These are phyloP conservation scores for Rhinogobio ventralis DNA, from an alignment of 2,797 vertebrate genomes.

Conservation along the genomic window DNA sequence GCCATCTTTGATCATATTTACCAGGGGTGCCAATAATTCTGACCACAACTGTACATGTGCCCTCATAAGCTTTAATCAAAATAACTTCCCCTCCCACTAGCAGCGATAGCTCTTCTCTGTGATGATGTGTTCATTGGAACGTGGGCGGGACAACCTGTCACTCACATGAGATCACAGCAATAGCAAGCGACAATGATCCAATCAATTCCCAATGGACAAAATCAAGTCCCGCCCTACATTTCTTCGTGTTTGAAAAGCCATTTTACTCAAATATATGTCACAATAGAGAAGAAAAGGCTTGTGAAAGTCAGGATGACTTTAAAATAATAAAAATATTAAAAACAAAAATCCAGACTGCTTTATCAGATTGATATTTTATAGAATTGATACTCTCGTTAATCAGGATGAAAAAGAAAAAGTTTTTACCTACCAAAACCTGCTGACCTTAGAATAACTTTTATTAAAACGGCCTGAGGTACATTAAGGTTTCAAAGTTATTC, in stretches of 20 bases:
- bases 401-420: conserved; percentile 31
- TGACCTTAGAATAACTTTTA: conserved; percentile 37
- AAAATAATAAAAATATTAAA: neutral
- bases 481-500: conserved; percentile 25
- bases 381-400: neutral
- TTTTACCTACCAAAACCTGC: conserved; percentile 26
- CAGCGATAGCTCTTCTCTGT: too few species aligned
- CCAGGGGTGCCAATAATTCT: too few species aligned
- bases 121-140: too few species aligned
- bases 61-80: too few species aligned
- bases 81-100: too few species aligned
- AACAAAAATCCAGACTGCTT: neutral
- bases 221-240: neutral
- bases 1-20: too few species aligned
- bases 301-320: neutral
- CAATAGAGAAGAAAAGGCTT: neutral
- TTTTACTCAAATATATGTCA: neutral
- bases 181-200: neutral
- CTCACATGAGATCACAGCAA: neutral
- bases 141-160: neutral
- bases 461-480: conserved; percentile 32
- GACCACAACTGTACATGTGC: too few species aligned
- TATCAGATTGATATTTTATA: neutral
- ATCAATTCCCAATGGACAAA: neutral
- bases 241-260: neutral